These are phyloP conservation scores for Parapsyche elsis DNA, from an alignment of 1,140 invertebrate species.

Conservation along the genomic window DNA sequence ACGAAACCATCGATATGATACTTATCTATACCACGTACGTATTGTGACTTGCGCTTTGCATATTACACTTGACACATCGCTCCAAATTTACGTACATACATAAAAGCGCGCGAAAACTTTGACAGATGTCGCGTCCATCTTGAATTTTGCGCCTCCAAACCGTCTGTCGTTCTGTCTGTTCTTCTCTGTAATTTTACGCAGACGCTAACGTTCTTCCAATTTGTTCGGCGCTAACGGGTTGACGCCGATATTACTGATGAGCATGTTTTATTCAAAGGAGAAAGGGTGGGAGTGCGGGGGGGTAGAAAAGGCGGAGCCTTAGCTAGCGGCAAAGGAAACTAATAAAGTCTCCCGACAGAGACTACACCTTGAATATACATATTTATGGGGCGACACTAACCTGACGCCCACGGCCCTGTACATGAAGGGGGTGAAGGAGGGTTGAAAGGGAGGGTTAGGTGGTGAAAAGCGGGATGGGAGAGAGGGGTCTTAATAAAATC, in stretches of 20 bases:
- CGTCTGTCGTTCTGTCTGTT: not conserved
- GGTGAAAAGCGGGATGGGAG: not conserved
- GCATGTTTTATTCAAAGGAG: conserved; percentile 53
- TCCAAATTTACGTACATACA: too few species aligned
- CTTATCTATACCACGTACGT: too few species aligned
- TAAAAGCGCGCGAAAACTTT: too few species aligned
- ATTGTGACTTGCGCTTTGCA: too few species aligned
- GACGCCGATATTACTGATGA: conserved; percentile 43
- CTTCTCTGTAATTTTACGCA: conserved; percentile 12
- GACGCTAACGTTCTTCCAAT: conserved; percentile 14
- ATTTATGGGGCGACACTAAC: conserved; percentile 48
- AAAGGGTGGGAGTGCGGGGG: conserved; percentile 6
- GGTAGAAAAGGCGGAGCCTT: conserved; percentile 16
- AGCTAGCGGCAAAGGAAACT: conserved; percentile 40
- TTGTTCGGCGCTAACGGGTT: conserved; percentile 34
- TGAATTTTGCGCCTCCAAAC: not conserved
- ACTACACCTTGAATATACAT: conserved; percentile 52
- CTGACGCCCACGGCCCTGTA: conserved; percentile 12
- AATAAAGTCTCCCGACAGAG: conserved; percentile 50
- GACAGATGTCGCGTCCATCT: too few species aligned
- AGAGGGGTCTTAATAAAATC: not conserved
- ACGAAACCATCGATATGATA: too few species aligned
- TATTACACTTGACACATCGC: too few species aligned
- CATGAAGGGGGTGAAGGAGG: not conserved
- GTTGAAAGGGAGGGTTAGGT: not conserved